Evolutionary conservation across 2,797 vertebrate genomes (phyloP), one percentile per base, ranked within the genome.

Genomic region (Limosa lapponica): DNA sequence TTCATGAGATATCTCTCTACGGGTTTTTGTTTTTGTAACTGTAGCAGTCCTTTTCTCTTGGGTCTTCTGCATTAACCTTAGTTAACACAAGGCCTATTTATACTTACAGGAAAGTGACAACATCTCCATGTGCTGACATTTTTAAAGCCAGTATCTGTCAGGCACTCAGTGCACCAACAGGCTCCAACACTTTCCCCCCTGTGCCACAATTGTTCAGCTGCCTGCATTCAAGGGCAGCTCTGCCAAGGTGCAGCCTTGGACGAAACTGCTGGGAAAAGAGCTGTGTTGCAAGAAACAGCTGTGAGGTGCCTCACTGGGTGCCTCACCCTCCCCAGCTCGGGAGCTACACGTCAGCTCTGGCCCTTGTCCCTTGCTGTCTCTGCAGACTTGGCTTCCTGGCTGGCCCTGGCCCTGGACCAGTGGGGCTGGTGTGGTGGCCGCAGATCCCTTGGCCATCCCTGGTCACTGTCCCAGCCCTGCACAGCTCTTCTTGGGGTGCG

Each of bases 401-500:
- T 39, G 34, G 46, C 23, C 5, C 10, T 30, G 27, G 37, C 13
- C 15, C 13, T n/a, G 25, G 8, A 15, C 28, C 17, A 4, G 6
- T 19, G 19, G 7, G 14, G 23, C 43, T 64, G 48, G 3, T 43
- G 24, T 4, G 1, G 39, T 11, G 11, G 22, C 19, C 5, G 1
- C 36, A 79, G 34, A 34, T 15, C 10, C 28, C 20, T 65, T 23
- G 23, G 17, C 8, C 13, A 20, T 4, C 19, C 2, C 24, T 8
- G 4, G 16, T 32, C 37, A 13, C 34, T 78, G 16, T 46, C 18
- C 25, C 37, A 46, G n/a, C 2, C 10, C 41, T 32, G 6, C 0
- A 2, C 17, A 1, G 1, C 28, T 58, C 14, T 43, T 3, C 43
- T 57, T 19, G 28, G 6, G 6, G 4, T 25, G 8, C 1, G 0